A percentile compares a stretch with the other conserved stretches of the same genome.
These are phyloP conservation scores for Drosophila conformis DNA, from an alignment of 2,888 invertebrate species.

Conservation along the genomic window DNA sequence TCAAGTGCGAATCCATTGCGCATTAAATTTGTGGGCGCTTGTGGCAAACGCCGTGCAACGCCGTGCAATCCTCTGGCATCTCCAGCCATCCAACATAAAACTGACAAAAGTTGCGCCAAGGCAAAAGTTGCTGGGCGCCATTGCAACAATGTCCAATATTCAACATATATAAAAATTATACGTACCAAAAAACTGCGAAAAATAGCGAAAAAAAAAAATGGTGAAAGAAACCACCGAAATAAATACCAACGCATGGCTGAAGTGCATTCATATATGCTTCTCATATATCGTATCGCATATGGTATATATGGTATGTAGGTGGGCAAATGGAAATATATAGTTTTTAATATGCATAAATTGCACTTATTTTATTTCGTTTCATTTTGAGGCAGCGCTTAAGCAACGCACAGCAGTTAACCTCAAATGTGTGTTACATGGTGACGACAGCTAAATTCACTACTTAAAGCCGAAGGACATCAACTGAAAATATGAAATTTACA, in stretches of 20 bases:
- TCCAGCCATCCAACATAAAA: conserved; percentile 51
- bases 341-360: conserved; percentile 76
- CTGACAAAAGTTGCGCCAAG: conserved; percentile 66
- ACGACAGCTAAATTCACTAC: conserved; percentile 15
- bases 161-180: conserved; percentile 47
- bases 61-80: conserved; percentile 30
- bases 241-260: conserved; percentile 40
- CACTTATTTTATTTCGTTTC: conserved; percentile 56
- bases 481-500: neutral
- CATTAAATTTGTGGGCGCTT: conserved; percentile 64
- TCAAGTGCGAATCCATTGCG: conserved; percentile 62
- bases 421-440: neutral
- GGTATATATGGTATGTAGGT: conserved; percentile 19
- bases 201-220: neutral
- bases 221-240: conserved; percentile 25
- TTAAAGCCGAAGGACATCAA: neutral
- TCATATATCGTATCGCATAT: neutral
- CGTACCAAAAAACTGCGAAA: conserved; percentile 12
- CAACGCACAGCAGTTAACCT: conserved; percentile 14
- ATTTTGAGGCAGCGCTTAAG: conserved; percentile 31
- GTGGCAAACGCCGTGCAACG: conserved; percentile 34
- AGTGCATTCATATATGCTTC: conserved; percentile 8
- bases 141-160: conserved; percentile 57
- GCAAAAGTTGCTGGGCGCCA: conserved; percentile 52
- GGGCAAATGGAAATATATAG: conserved; percentile 44